Evolutionary conservation across 2,797 vertebrate species (phyloP).

Genomic region (Bradypodion pumilum): DNA sequence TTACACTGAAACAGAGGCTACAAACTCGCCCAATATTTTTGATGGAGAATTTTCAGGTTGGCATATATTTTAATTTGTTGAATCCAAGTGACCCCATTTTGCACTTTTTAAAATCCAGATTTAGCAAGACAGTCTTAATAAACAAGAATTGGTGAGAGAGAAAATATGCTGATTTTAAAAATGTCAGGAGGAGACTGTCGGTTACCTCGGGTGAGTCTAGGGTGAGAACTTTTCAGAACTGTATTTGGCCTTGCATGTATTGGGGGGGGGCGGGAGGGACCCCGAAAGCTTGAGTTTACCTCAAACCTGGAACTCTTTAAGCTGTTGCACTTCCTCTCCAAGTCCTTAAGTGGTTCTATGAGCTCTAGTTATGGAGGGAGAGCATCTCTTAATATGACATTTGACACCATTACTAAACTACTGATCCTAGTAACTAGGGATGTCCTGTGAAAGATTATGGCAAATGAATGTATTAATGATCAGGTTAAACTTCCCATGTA

Average conservation of each 20-base stretch:
- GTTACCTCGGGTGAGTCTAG: background rate
- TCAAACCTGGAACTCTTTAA: background rate
- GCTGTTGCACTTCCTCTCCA: background rate
- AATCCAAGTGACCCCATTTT: background rate
- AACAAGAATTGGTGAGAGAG: background rate
- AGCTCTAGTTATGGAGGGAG: background rate
- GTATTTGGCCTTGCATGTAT: background rate
- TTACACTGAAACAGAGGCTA: slow-evolving; percentile 99
- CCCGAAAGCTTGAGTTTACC: background rate
- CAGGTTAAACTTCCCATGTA: background rate
- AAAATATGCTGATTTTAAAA: background rate
- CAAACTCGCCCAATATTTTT: slow-evolving; percentile 88
- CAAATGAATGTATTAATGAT: background rate
- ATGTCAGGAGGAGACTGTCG: background rate
- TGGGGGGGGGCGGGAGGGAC: background rate
- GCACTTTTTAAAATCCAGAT: background rate
- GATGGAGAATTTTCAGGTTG: slow-evolving; percentile 95
- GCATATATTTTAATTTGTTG: slow-evolving; percentile 24
- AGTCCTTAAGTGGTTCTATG: background rate
- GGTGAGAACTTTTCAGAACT: background rate
- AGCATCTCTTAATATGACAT: background rate
- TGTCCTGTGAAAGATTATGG: background rate
- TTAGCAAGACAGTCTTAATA: background rate
- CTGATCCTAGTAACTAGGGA: background rate
- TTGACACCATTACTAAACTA: background rate